Evolutionary conservation across 2,888 invertebrate genomes (phyloP).

Genomic region (Caradrina clavipalpis): DNA sequence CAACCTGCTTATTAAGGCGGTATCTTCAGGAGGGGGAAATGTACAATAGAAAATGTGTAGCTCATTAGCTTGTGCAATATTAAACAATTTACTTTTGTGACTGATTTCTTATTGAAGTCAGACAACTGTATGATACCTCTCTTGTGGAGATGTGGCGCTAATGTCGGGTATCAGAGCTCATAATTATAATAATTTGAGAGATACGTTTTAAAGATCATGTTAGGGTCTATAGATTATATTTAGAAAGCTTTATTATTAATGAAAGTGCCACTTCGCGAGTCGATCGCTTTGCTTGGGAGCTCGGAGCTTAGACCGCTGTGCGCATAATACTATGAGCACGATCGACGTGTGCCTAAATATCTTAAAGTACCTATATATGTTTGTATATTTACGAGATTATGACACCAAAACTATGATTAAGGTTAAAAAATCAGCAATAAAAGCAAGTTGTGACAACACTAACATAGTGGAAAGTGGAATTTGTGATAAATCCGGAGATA

Average conservation of each 20-base stretch:
- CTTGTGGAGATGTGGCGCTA: slow-evolving; percentile 46
- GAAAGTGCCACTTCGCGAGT: slow-evolving; percentile 51
- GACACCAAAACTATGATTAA: slow-evolving; percentile 85
- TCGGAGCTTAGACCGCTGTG: slow-evolving; percentile 22
- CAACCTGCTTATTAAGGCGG: slow-evolving; percentile 51
- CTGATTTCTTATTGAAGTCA: slow-evolving; percentile 34
- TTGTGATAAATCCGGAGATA: slow-evolving; percentile 48
- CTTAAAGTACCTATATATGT: slow-evolving; percentile 55
- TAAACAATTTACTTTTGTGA: slow-evolving; percentile 48
- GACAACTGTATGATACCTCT: slow-evolving; percentile 25
- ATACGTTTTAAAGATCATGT: slow-evolving; percentile 62
- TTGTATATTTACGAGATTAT: slow-evolving; percentile 82
- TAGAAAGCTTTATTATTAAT: slow-evolving; percentile 61
- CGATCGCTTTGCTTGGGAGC: slow-evolving; percentile 47
- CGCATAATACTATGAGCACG: slow-evolving; percentile 33
- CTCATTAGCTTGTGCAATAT: slow-evolving; percentile 62
- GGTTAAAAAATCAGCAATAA: slow-evolving; percentile 68
- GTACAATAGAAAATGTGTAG: slow-evolving; percentile 48
- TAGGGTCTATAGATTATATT: slow-evolving; percentile 58
- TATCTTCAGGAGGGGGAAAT: slow-evolving; percentile 51
- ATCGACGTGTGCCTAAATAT: slow-evolving; percentile 58
- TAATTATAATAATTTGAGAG: slow-evolving; percentile 30
- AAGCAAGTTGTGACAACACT: slow-evolving; percentile 60
- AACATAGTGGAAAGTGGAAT: slow-evolving; percentile 13
- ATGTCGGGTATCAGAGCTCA: slow-evolving; percentile 10